Evolutionary conservation across 2,888 invertebrate genomes (phyloP), one percentile per base, ranked within the genome.

Genomic region (Orchesellides sinensis): DNA sequence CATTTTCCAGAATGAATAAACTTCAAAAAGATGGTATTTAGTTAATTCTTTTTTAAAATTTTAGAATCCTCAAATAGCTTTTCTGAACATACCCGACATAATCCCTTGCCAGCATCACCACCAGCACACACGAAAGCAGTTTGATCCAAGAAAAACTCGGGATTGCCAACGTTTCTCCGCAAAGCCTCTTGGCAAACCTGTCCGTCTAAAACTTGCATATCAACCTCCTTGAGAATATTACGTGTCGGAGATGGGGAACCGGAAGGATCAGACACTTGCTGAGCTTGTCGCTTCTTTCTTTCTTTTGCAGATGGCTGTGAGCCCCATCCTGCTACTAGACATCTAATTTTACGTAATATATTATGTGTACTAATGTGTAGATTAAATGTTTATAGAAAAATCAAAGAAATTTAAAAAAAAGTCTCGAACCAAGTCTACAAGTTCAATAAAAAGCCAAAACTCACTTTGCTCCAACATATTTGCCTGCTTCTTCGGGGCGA

Each of bases 211-310:
- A 88, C 72, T 65, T 80, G 75, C 83, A 88, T 73, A 52, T 87
- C 88, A 0, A 88, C 87, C 78, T 88, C 88, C 65, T 87, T 88
- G 19, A 88, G 45, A 75, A 88, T 81, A 29, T 88, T 88, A 49
- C 86, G 61, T 17, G 52, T 81, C 49, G 35, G 79, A 25, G 49
- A 69, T 27, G 14, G 54, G 17, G 49, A 2, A 12, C 65, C 52
- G 19, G 35, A 6, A 32, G 21, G 1, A 19, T 27, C 69, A 2
- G 17, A n/a, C 1, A 2, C 17, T 32, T 61, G 29, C 0, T 68
- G 14, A 0, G n/a, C 52, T 45, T 83, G 73, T 12, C 72, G 56
- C 69, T 61, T 81, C 66, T 68, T 73, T 3, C 66, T 32, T 25
- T 59, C 66, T 29, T 84, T 80, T 19, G 83, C 83, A 8, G 86